Evolutionary conservation across 2,888 invertebrate genomes (phyloP), one percentile per base, ranked within the genome.

Genomic region (Zeuzera pyrina): DNA sequence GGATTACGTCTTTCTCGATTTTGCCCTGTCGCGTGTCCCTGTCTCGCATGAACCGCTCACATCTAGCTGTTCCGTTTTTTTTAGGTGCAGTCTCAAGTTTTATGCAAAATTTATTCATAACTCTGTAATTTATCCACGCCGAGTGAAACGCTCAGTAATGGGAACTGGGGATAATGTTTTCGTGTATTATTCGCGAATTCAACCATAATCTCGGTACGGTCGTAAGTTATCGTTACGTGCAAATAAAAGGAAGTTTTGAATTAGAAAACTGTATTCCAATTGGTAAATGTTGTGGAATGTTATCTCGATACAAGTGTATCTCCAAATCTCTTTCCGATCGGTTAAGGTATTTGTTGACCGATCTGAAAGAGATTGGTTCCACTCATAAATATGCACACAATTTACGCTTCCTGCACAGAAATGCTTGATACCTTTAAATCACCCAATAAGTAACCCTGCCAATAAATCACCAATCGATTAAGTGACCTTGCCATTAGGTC

Each of bases 81-180:
- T 64, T 77, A 81, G 81, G 81, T 83, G 81, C 84, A 81, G 66
- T 76, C 58, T 57, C 47, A 67, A 79, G 74, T 79, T 84, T 84
- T 84, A 84, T 84, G 81, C 61, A 77, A 84, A 83, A 84, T 84
- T 84, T 84, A 84, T 84, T 84, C 84, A 84, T 84, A 84, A 84
- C 83, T 68, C 70, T 64, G 78, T 84, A 84, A 84, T 84, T 83
- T 78, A 84, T 81, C 78, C 76, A 60, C 56, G 67, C 59, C 59
- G 62, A 77, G 78, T 73, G 71, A 77, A 78, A 72, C 67, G 72
- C 61, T 62, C 45, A 49, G 76, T 77, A 78, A 78, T 78, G 72
- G 67, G 52, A 58, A 57, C 55, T 44, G 60, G 57, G 65, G 57
- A 55, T 61, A 66, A 72, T 67, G 64, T 65, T 68, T 64, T 68